These are phyloP conservation scores for Calidris pygmaea DNA, from an alignment of 2,113 vertebrate species.

Conservation along the genomic window DNA sequence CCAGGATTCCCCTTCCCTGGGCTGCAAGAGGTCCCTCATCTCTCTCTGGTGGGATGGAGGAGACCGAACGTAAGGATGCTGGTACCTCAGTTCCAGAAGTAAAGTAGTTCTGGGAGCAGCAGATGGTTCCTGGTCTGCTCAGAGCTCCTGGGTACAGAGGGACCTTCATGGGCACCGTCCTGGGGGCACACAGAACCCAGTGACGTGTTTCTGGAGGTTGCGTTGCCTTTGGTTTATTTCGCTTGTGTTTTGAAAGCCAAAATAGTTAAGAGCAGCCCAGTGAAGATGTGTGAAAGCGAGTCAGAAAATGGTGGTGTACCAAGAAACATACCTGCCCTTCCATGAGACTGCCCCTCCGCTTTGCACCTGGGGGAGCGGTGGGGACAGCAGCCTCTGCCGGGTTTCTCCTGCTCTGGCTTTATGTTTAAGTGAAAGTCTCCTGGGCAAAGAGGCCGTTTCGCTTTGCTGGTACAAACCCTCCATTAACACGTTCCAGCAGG, in stretches of 20 bases:
- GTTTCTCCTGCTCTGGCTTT: not conserved
- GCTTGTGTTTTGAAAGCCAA: fast-evolving
- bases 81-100: not conserved
- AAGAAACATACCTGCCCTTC: not conserved
- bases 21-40: not conserved
- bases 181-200: fast-evolving
- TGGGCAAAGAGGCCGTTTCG: not conserved
- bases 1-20: not conserved
- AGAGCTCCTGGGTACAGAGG: fast-evolving
- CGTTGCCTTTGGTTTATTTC: not conserved
- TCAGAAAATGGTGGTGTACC: fast-evolving
- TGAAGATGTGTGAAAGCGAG: fast-evolving
- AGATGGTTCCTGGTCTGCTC: not conserved
- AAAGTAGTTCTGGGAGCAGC: fast-evolving
- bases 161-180: fast-evolving
- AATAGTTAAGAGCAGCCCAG: not conserved
- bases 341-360: fast-evolving
- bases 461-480: constrained; percentile 40
- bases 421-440: not conserved
- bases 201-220: not conserved
- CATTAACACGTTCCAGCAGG: constrained; percentile 11
- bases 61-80: not conserved
- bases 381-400: not conserved
- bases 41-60: not conserved
- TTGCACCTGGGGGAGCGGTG: fast-evolving